These are phyloP conservation scores for Montipora capricornis DNA, from an alignment of 64 coral and sea anemone genomes.

Conservation along the genomic window DNA sequence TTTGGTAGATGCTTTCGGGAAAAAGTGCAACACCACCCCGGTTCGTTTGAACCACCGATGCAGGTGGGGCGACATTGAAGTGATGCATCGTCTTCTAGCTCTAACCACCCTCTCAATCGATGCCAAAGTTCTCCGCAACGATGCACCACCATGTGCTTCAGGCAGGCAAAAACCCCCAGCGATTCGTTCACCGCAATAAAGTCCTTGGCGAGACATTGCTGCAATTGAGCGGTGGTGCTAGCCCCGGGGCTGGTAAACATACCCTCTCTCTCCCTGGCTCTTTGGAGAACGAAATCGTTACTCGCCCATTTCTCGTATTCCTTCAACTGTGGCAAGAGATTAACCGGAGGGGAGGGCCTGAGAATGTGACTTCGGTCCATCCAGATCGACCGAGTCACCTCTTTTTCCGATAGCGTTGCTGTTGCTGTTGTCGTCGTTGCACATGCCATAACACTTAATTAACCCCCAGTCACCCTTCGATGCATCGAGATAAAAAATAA, in stretches of 20 bases:
- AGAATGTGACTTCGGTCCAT: neutral
- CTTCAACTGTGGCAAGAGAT: neutral
- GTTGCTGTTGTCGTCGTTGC: neutral
- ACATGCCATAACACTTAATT: too few relatives aligned
- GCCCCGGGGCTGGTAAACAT: neutral
- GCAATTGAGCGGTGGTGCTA: neutral
- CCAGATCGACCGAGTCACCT: neutral
- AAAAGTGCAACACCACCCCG: neutral
- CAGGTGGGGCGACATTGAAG: neutral
- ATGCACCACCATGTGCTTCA: neutral
- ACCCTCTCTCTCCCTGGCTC: neutral
- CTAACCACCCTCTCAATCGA: neutral
- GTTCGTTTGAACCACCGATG: neutral
- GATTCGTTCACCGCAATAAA: neutral
- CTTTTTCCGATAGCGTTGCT: neutral
- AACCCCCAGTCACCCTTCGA: too few relatives aligned
- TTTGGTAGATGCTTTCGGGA: neutral
- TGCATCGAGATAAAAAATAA: too few relatives aligned
- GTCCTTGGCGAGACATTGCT: neutral
- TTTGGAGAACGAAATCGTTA: neutral
- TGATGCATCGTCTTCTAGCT: neutral
- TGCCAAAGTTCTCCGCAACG: neutral
- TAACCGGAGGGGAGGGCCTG: neutral
- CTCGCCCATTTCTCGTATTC: neutral
- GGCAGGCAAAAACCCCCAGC: neutral